Evolutionary conservation across 2,888 invertebrate genomes (phyloP).

Genomic region (Xestobium rufovillosum): DNA sequence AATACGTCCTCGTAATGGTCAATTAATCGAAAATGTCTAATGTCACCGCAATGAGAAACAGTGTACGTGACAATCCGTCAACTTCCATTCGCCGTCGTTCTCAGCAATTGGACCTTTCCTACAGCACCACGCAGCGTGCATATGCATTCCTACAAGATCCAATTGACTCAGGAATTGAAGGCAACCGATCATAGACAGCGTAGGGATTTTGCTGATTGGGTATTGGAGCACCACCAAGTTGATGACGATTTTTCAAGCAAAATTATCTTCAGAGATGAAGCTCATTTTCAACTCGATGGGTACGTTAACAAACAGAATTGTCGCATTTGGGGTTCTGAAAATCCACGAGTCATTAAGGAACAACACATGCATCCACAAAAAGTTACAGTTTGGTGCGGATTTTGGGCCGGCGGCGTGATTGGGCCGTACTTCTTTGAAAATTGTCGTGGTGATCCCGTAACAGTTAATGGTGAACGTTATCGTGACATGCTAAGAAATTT

Average conservation of each 20-base stretch:
- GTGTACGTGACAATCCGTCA: neutral
- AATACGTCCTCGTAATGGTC: no score
- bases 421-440: conserved; percentile 10
- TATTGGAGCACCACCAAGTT: neutral
- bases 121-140: conserved; percentile 2
- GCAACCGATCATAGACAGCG: no score
- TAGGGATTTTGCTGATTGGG: conserved; percentile 8
- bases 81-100: conserved; percentile 2
- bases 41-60: neutral
- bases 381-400: conserved; percentile 37
- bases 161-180: no score
- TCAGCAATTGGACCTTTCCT: neutral
- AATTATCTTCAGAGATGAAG: conserved; percentile 8
- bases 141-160: no score
- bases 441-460: no score
- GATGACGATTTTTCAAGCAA: conserved; percentile 4
- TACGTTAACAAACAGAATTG: conserved; percentile 22
- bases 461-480: conserved; percentile 8
- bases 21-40: no score
- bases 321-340: conserved; percentile 28
- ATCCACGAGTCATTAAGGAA: conserved; percentile 28
- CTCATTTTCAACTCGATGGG: conserved; percentile 7
- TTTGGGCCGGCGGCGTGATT: conserved; percentile 24
- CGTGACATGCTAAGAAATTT: conserved; percentile 7
- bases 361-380: conserved; percentile 32